Percentiles rank a stretch among this genome's conserved stretches.
These are phyloP conservation scores for Xerus inauris DNA, from an alignment of 2,113 vertebrate species.

Conservation along the genomic window DNA sequence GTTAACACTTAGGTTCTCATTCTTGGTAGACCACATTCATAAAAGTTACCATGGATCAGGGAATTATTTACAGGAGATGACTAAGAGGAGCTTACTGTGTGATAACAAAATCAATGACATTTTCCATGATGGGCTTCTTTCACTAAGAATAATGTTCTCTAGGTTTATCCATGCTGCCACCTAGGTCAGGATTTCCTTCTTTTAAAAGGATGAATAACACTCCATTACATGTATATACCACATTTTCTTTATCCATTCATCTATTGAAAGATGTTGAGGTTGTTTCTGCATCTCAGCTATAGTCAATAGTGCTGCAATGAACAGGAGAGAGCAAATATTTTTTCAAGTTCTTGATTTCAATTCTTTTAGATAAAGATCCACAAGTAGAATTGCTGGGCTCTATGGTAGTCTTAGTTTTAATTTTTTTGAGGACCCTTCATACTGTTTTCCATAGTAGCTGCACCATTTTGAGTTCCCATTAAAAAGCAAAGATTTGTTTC, in stretches of 20 bases:
- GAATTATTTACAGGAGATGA: not conserved
- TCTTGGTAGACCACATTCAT: not conserved
- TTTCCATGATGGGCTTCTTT: no score
- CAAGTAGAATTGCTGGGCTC: not conserved
- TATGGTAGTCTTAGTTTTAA: not conserved
- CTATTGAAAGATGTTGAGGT: not conserved
- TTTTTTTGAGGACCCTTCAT: not conserved
- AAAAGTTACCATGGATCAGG: not conserved
- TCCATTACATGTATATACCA: rapidly evolving
- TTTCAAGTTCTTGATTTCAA: not conserved
- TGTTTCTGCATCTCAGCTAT: not conserved
- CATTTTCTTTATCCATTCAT: not conserved
- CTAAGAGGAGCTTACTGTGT: not conserved
- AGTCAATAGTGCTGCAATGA: rapidly evolving
- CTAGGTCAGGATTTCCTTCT: rapidly evolving
- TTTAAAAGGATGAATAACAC: not conserved
- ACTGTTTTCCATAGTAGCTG: not conserved
- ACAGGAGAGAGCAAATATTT: rapidly evolving
- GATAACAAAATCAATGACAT: not conserved
- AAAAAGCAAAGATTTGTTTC: not conserved
- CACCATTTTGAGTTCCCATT: not conserved
- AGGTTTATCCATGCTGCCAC: no score
- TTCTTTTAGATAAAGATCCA: not conserved
- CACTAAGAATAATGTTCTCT: no score
- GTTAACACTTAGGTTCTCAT: not conserved